Evolutionary conservation across 2,797 vertebrate genomes (phyloP).

Genomic region (Babyrousa celebensis): DNA sequence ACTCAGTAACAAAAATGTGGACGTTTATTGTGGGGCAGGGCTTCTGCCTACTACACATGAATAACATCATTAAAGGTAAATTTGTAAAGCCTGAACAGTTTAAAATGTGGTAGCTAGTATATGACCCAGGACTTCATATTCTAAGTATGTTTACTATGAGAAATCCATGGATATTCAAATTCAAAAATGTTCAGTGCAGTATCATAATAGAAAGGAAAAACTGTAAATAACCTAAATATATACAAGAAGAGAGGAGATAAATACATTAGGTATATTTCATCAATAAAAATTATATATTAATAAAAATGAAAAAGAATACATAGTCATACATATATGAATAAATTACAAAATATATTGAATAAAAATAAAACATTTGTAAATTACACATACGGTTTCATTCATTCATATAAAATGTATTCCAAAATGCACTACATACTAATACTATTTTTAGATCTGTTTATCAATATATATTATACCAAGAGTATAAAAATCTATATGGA

Average conservation of each 20-base stretch:
- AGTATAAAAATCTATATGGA: not conserved
- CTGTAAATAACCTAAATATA: not conserved
- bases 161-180: not conserved
- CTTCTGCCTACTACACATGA: not conserved
- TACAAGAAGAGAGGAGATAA: not conserved
- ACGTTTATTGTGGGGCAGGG: not conserved
- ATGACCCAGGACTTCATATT: not conserved
- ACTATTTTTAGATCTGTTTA: not conserved
- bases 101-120: not conserved
- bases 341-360: conserved; percentile 17
- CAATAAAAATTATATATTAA: not conserved
- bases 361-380: conserved; percentile 33
- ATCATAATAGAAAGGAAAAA: not conserved
- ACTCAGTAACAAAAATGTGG: too few relatives aligned
- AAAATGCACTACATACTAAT: not conserved
- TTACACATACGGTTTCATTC: not conserved
- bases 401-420: not conserved
- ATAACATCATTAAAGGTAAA: not conserved
- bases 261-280: not conserved
- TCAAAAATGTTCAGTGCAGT: not conserved
- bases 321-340: not conserved
- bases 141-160: not conserved
- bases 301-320: conserved; percentile 40
- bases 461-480: not conserved
- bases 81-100: not conserved